Base-by-base conservation (phyloP, 2,113 vertebrate species). In the Eclectus roratus region DNA sequence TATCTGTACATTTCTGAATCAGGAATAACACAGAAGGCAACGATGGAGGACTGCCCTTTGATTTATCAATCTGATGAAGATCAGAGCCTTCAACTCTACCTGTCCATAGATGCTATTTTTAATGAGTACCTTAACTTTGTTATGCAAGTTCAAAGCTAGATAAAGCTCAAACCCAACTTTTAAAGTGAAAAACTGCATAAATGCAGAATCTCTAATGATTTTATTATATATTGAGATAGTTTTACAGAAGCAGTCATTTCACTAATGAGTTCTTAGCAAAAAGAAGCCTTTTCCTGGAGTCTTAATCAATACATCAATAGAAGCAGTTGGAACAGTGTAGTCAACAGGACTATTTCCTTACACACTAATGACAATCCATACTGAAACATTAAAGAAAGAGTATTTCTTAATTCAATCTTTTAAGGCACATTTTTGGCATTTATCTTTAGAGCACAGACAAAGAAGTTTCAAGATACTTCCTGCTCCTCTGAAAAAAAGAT, bases 1-100 rank as follows among this genome's bases (percentile, higher is more conserved):
- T 99, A 98, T 99, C 99, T 99, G 82, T 61, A n/a, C 23, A 73
- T 80, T 92, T 92, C 70, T 39, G 85, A 81, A 94, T 99, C 60
- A 99, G 98, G 99, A 98, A 98, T 93, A 97, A 98, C 91, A 97
- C 49, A 15, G 8, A 7, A 77, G 53, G 53, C 77, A 90, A 61
- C 0, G 5, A 63, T 37, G 70, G 86, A 91, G 88, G 65, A 85
- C 90, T 11, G 13, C 87, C 74, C 74, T 84, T 71, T 92, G 81
- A 96, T 93, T 96, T 93, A 85, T 56, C 64, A 85, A 65, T 68
- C 61, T 91, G 71, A 68, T 88, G 68, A 84, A 96, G 76, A 80
- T 65, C 87, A 96, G 46, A 91, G 88, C 69, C 49, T 92, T 92
- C 77, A 60, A 76, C 72, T 70, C 50, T 93, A 52, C 25, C 85